phyloP scores from a whole-genome alignment of 2,113 vertebrate species.

The Saguinus midas region DNA sequence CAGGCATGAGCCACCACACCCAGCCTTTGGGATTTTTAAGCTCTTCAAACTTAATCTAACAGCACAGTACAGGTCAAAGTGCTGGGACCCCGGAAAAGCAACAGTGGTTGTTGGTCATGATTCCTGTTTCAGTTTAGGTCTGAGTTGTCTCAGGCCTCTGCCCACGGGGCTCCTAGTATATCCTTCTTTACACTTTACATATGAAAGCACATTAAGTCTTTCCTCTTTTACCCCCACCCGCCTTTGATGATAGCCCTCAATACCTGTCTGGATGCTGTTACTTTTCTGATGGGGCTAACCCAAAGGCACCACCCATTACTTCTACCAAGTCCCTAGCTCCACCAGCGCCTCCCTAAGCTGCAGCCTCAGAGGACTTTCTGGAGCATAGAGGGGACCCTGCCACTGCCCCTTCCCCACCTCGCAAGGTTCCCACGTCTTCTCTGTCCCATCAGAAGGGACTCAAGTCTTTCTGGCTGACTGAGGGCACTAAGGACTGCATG shows the following conservation, averaged over 20 bases:
- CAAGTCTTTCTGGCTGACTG: too few species aligned
- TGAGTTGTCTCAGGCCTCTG: too few species aligned
- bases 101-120: too few species aligned
- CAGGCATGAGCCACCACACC: too few species aligned
- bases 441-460: neutral
- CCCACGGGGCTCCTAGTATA: too few species aligned
- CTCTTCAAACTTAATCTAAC: neutral
- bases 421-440: neutral
- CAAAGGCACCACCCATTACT: too few species aligned
- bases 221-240: neutral
- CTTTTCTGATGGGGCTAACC: neutral
- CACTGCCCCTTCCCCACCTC: neutral
- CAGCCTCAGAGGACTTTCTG: neutral
- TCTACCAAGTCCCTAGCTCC: fast-evolving
- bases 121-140: neutral
- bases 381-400: neutral
- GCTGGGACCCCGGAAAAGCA: neutral
- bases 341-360: neutral
- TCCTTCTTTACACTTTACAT: neutral
- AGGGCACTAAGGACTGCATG: too few species aligned
- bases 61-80: neutral
- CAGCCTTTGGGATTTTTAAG: too few species aligned
- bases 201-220: neutral
- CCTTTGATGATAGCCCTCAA: neutral
- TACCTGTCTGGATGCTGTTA: neutral